Evolutionary conservation across 2,113 vertebrate species (phyloP).

Genomic region (Arizona elegans): DNA sequence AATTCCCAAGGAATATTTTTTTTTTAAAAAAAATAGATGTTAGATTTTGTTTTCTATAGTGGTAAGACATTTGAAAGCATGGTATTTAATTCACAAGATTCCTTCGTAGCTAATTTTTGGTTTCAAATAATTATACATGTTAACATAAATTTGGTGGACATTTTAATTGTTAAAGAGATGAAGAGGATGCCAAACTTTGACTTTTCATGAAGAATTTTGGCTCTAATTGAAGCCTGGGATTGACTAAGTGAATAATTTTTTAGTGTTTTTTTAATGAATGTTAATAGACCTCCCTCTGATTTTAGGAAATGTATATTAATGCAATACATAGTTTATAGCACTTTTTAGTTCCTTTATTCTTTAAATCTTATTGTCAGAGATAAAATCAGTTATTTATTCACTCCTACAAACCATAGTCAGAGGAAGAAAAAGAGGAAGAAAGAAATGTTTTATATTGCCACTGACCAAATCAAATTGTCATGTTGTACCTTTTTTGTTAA

Average conservation of each 20-base stretch:
- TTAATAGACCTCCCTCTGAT: neutral
- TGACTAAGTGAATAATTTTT: neutral
- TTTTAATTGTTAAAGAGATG: neutral
- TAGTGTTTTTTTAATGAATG: neutral
- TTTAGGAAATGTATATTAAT: neutral
- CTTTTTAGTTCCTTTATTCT: neutral
- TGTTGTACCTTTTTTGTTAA: neutral
- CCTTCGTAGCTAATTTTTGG: too few species aligned
- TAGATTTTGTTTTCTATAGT: too few species aligned
- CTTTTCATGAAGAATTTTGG: neutral
- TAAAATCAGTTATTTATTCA: neutral
- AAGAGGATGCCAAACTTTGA: neutral
- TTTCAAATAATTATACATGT: too few species aligned
- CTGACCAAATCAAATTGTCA: neutral
- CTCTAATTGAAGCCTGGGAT: neutral
- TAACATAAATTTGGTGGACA: too few species aligned
- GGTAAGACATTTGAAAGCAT: too few species aligned
- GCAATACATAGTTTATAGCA: neutral
- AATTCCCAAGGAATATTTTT: too few species aligned
- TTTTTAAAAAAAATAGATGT: too few species aligned
- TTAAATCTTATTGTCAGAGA: neutral
- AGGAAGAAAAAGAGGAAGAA: neutral
- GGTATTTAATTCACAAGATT: too few species aligned
- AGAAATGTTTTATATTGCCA: neutral
- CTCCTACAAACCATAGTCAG: neutral